Evolutionary conservation across 1,140 invertebrate species (phyloP).

Genomic region (Drosophila pachea): DNA sequence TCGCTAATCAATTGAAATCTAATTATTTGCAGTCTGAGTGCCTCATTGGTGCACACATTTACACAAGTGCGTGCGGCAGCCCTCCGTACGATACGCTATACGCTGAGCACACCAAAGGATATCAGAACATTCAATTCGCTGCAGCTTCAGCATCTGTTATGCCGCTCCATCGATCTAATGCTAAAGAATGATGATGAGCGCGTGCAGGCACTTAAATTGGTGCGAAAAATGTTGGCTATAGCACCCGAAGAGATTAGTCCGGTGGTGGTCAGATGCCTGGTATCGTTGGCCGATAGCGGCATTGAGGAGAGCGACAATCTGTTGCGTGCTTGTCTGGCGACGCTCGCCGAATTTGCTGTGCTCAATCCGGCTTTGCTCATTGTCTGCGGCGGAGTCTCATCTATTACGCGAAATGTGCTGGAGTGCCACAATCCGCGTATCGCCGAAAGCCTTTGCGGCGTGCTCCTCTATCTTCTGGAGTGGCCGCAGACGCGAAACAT

Average conservation of each 20-base stretch:
- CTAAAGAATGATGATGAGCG: constrained; percentile 92
- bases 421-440: constrained; percentile 89
- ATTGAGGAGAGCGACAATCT: constrained; percentile 89
- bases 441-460: constrained; percentile 91
- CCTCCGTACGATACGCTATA: constrained; percentile 90
- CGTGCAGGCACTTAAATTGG: constrained; percentile 91
- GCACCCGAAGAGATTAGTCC: constrained; percentile 78
- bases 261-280: constrained; percentile 85
- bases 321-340: constrained; percentile 89
- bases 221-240: constrained; percentile 76
- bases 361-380: constrained; percentile 90
- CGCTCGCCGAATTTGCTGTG: constrained; percentile 91
- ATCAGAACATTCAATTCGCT: constrained; percentile 88
- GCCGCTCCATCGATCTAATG: constrained; percentile 89
- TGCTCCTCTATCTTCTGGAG: constrained; percentile 92
- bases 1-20: background rate
- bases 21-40: constrained; percentile 84
- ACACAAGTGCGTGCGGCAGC: constrained; percentile 93
- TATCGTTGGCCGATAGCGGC: constrained; percentile 90
- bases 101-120: constrained; percentile 88
- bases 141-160: constrained; percentile 89
- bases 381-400: constrained; percentile 89
- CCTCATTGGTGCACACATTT: constrained; percentile 90
- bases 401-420: constrained; percentile 89
- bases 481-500: constrained; percentile 88